A percentile compares a stretch with the other conserved stretches of the same genome.
Evolutionary conservation across 2,888 invertebrate genomes (phyloP).

Genomic region (Ecliptopera silaceata): DNA sequence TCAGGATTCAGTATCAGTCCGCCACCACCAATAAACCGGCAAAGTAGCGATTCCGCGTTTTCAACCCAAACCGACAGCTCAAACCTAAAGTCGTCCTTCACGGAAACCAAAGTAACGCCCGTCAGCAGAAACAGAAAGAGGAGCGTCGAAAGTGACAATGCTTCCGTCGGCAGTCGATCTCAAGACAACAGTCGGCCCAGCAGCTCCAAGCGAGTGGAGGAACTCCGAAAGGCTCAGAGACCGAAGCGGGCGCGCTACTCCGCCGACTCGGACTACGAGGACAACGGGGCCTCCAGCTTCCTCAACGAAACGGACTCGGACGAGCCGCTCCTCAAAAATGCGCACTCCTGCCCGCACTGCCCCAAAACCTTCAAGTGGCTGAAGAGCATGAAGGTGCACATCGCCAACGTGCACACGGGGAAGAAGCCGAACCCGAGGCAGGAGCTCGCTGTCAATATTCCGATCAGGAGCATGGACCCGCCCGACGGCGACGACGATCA

Average conservation of each 20-base stretch:
- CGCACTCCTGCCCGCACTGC: constrained; percentile 60
- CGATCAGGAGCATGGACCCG: constrained; percentile 44
- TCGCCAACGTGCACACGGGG: constrained; percentile 47
- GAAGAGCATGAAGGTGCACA: constrained; percentile 52
- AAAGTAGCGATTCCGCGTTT: constrained; percentile 78
- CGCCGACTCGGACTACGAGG: constrained; percentile 69
- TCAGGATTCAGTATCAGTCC: constrained; percentile 66
- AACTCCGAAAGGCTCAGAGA: constrained; percentile 49
- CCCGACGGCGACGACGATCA: constrained; percentile 59
- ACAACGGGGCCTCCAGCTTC: constrained; percentile 58
- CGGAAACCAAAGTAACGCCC: constrained; percentile 56
- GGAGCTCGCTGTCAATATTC: constrained; percentile 41
- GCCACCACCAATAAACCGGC: constrained; percentile 66
- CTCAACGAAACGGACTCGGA: constrained; percentile 71
- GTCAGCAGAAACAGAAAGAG: constrained; percentile 58
- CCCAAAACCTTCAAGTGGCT: constrained; percentile 52
- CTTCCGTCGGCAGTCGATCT: constrained; percentile 59
- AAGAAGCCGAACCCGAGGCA: constrained; percentile 36
- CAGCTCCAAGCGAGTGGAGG: constrained; percentile 63
- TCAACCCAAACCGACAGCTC: constrained; percentile 72
- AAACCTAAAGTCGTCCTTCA: constrained; percentile 55
- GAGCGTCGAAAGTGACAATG: constrained; percentile 66
- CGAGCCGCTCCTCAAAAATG: constrained; percentile 54
- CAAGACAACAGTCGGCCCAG: constrained; percentile 57
- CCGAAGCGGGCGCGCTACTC: constrained; percentile 56